Base-by-base conservation (phyloP, 1,140 invertebrate species). In the Coptotermes formosanus region DNA sequence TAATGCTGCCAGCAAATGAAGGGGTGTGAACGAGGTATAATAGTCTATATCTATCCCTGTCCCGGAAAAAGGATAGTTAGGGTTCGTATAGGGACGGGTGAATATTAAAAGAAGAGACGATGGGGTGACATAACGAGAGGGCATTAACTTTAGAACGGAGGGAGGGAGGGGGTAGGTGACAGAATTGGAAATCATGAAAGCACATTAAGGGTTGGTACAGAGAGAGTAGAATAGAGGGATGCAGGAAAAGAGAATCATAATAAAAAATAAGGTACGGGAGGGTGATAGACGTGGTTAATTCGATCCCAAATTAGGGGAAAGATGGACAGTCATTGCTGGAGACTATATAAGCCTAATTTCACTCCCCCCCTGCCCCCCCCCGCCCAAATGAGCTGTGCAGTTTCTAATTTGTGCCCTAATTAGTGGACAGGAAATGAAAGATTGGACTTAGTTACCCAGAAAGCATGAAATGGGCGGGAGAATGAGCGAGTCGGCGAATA, bases 21-120 rank as follows among this genome's bases (percentile, higher is more conserved):
- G 64, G 25, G 64, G 64, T 75, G 64, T 75, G 64, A 75, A 75
- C 64, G 64, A 8, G 9, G 30, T n/a, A 75, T 30, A 75, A 75
- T 75, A 30, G 64, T 30, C 64, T 30, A 21, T 75, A 30, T 30
- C 64, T 75, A 25, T 14, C 64, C n/a, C 64, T 25, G 19, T 21
- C 64, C 64, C 25, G 25, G 7, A 30, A n/a, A n/a, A 75, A 75
- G 14, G 8, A 75, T 25, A 16, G 64, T 25, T 25, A 75, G 64
- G 64, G 64, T 55, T 55, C 11, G 52, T 55, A 55, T 55, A 4
- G 19, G 52, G 16, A 55, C 8, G 64, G 64, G 64, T 75, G 64
- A 75, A 75, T 75, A 75, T 75, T 75, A 75, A 75, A 75, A 75
- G 64, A 75, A 75, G 64, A 75, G 64, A 30, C n/a, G 25, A 75